Base-by-base conservation (phyloP, 2,888 invertebrate genomes). In the Aporophyla lueneburgensis region DNA sequence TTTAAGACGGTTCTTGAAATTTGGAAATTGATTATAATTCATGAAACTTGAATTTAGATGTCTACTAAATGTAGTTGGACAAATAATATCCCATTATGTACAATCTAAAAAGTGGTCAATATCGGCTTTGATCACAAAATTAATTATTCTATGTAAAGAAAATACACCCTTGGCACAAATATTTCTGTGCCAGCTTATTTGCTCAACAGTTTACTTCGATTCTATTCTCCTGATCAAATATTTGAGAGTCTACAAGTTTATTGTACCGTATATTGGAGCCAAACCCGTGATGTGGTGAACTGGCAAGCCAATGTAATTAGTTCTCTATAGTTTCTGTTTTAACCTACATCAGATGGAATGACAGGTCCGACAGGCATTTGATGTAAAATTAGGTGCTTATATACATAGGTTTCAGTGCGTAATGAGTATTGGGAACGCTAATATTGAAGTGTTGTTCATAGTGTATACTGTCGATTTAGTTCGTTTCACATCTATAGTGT, bases 341-440 rank as follows among this genome's bases (percentile, higher is more conserved):
- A 74, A 62, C 86, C 76, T 61, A 70, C 67, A 40, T 85, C 86
- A 83, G 19, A 49, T 80, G 69, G 43, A 74, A 65, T 83, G 86
- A 72, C 74, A 68, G 24, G 40, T 80, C 76, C 1, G 72, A 72
- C 72, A 62, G 43, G 71, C 51, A n/a, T 59, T 70, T 68, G n/a
- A 70, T 76, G 65, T 63, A 66, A 76, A 76, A 76, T 71, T 73
- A 56, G 43, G n/a, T 59, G 62, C 53, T 43, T 43, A 49, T 43
- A 63, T n/a, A n/a, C n/a, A n/a, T 81, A 53, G 54, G 19, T 59
- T 77, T 71, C 33, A 76, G 63, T 10, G 19, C 53, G n/a, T 71
- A 67, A 71, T 76, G 33, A n/a, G 5, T n/a, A 46, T 12, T 9
- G 19, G 27, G 40, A 24, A 74, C 14, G n/a, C 1, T 16, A 33